Evolutionary conservation across 2,113 vertebrate species (phyloP).

Genomic region (Colinus virginianus): DNA sequence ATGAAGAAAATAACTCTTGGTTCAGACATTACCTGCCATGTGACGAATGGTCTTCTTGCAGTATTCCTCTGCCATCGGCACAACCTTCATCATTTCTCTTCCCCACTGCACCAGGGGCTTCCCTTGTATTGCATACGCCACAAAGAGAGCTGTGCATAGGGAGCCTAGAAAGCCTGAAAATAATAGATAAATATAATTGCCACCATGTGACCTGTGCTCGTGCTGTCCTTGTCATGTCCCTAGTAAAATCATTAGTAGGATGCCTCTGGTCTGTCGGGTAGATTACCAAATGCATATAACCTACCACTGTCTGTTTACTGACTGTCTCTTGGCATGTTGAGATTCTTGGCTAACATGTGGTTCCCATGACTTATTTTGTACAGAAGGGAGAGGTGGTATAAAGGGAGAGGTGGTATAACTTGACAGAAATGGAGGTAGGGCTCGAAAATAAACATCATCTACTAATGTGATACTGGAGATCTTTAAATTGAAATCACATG

Average conservation of each 20-base stretch:
- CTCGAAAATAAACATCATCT: constrained; percentile 35
- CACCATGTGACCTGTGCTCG: accelerated
- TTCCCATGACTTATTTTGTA: neutral
- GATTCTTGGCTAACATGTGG: neutral
- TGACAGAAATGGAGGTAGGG: constrained; percentile 32
- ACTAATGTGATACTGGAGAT: neutral
- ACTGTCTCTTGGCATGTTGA: neutral
- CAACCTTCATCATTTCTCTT: constrained; percentile 88
- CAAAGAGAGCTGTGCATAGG: constrained; percentile 91
- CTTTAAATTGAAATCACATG: constrained; percentile 29
- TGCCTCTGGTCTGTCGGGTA: neutral
- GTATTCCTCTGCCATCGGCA: constrained; percentile 91
- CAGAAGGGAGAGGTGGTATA: neutral
- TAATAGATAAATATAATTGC: neutral
- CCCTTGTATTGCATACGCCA: constrained; percentile 91
- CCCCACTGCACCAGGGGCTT: constrained; percentile 90
- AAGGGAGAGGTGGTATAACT: neutral
- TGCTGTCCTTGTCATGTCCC: neutral
- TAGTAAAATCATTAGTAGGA: neutral
- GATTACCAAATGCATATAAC: neutral
- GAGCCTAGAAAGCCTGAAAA: constrained; percentile 92
- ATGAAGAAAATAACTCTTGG: neutral
- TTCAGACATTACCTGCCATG: constrained; percentile 86
- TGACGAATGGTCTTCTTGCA: constrained; percentile 96
- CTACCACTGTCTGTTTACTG: neutral